Conservation (phyloP, 2,113 vertebrate genomes). For the Salvelinus namaycush region DNA sequence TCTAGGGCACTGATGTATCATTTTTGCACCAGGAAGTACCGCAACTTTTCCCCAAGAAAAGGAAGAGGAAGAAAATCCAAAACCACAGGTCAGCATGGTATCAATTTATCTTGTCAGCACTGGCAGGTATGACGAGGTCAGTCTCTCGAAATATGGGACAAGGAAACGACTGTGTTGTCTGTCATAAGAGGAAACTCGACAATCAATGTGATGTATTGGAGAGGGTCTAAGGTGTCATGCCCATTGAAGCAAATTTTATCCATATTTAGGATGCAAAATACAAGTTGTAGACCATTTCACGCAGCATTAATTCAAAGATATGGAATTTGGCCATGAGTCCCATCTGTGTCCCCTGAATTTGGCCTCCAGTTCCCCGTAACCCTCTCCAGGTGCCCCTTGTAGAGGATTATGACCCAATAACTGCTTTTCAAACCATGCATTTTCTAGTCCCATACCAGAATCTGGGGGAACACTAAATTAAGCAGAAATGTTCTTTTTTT, state of each 20-base stretch:
- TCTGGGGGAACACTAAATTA: constrained; percentile 31
- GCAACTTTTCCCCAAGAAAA: neutral
- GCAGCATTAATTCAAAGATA: no score
- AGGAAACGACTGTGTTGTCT: neutral
- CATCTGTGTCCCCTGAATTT: no score
- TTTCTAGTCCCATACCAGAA: neutral
- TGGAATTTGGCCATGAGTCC: no score
- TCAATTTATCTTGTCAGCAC: constrained; percentile 32
- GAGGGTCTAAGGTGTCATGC: no score
- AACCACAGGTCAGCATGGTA: no score
- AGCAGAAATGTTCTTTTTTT: constrained; percentile 37
- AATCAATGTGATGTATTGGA: no score
- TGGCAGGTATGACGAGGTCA: constrained; percentile 1
- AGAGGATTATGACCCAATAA: neutral
- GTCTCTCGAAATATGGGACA: neutral
- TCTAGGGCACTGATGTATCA: constrained; percentile 38
- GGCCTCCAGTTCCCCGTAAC: no score
- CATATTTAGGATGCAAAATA: no score
- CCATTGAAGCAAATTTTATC: no score
- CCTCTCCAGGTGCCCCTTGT: no score
- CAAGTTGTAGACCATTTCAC: no score
- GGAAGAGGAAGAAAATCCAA: no score
- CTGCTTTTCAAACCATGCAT: constrained; percentile 2
- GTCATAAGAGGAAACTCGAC: neutral
- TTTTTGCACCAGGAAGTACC: constrained; percentile 11